phyloP scores from a whole-genome alignment of 2,113 vertebrate species.

The Tachycineta bicolor region DNA sequence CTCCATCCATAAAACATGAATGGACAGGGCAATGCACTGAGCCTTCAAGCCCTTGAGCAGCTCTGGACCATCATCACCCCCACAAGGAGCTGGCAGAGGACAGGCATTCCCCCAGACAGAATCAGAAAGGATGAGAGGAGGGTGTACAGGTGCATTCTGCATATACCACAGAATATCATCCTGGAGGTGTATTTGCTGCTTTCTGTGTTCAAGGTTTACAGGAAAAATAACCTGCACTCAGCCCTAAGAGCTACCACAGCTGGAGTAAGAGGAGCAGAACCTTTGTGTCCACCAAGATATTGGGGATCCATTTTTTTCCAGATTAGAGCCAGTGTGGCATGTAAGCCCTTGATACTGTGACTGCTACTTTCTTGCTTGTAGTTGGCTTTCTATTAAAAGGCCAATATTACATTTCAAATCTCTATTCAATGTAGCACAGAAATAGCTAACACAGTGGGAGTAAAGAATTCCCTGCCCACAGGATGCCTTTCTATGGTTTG shows the following conservation, averaged over 20 bases:
- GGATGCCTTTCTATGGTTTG: not conserved
- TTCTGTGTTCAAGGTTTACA: not conserved
- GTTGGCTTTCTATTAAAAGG: conserved; percentile 8
- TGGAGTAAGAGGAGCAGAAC: not conserved
- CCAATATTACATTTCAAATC: not conserved
- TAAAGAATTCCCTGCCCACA: not conserved
- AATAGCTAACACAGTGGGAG: not conserved
- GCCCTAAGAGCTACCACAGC: not conserved
- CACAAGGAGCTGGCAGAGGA: not conserved
- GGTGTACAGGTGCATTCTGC: not conserved
- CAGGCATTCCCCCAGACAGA: accelerated
- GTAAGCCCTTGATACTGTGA: not conserved
- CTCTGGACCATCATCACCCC: not conserved
- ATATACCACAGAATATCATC: not conserved
- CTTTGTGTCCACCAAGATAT: not conserved
- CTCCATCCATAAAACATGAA: not conserved
- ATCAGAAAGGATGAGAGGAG: not conserved
- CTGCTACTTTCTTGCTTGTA: not conserved
- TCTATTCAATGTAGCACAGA: not conserved
- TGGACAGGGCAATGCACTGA: accelerated
- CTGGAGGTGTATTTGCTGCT: not conserved
- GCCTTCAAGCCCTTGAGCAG: not conserved
- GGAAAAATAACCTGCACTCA: not conserved
- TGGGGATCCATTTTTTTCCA: not conserved
- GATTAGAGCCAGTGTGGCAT: not conserved